Conservation (phyloP, 2,797 vertebrate species). For the Enteromius radiatus region DNA sequence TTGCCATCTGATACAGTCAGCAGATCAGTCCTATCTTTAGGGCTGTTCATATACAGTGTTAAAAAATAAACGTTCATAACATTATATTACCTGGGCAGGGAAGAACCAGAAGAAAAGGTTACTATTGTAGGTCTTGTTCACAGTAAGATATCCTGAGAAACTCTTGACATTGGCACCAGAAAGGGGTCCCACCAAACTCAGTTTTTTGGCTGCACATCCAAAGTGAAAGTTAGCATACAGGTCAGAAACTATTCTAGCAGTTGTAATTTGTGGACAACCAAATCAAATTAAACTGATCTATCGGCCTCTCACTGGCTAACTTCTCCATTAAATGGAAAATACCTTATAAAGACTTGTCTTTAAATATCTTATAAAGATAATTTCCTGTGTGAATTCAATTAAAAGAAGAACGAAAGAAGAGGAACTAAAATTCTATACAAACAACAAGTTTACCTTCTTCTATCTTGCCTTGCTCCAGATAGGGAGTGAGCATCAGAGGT, state of each 20-base stretch:
- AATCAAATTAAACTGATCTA: not conserved
- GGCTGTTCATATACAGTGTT: not conserved
- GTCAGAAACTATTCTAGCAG: not conserved
- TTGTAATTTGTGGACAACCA: not conserved
- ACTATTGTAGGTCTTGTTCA: constrained; percentile 86
- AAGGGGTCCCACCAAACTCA: constrained; percentile 79
- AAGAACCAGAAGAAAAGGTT: constrained; percentile 92
- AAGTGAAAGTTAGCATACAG: not conserved
- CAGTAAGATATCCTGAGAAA: constrained; percentile 82
- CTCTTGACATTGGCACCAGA: constrained; percentile 80
- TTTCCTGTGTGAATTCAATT: not conserved
- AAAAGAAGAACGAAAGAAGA: not conserved
- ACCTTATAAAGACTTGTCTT: not conserved
- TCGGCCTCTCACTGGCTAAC: not conserved
- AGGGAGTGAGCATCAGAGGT: constrained; percentile 86
- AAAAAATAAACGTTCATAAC: not conserved
- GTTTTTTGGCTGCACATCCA: constrained; percentile 74
- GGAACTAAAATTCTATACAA: not conserved
- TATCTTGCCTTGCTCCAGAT: constrained; percentile 79
- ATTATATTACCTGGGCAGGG: constrained; percentile 76
- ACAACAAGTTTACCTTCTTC: constrained; percentile 73
- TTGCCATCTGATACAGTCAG: constrained; percentile 16
- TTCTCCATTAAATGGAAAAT: not conserved
- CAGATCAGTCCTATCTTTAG: constrained; percentile 21
- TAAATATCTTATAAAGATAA: not conserved